Evolutionary conservation across 2,888 invertebrate species (phyloP).

Genomic region (Hyposoter dolosus): DNA sequence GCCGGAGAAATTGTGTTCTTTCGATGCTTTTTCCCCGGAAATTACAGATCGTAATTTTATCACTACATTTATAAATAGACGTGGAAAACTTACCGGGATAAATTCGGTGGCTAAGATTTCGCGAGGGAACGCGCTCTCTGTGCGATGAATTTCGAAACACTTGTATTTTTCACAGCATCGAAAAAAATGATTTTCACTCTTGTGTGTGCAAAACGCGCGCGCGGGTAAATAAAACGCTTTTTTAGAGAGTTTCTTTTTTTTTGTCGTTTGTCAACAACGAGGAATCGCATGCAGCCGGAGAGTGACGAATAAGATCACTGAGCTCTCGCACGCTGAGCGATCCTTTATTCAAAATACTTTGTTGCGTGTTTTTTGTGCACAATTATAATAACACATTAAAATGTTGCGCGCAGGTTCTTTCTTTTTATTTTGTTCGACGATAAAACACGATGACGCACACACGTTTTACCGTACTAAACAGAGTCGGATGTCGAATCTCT

Average conservation of each 20-base stretch:
- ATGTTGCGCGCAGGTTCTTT: not conserved
- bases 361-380: not conserved
- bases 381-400: not conserved
- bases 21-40: not conserved
- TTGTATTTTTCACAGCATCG: slow-evolving; percentile 5
- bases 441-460: slow-evolving; percentile 29
- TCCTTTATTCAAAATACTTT: not conserved
- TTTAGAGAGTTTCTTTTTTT: slow-evolving; percentile 8
- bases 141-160: slow-evolving; percentile 18
- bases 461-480: slow-evolving; percentile 14
- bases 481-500: not conserved
- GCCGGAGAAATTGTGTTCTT: not conserved
- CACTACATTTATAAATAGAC: slow-evolving; percentile 53
- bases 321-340: not conserved
- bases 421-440: slow-evolving; percentile 5
- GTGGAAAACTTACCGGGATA: slow-evolving; percentile 55
- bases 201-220: not conserved
- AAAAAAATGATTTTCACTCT: not conserved
- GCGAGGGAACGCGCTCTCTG: slow-evolving; percentile 34
- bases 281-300: not conserved
- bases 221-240: not conserved
- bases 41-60: slow-evolving; percentile 6
- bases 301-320: not conserved
- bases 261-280: slow-evolving; percentile 1
- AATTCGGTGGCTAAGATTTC: slow-evolving; percentile 18